phyloP scores from a whole-genome alignment of 2,113 vertebrate species.

The Daboia siamensis region DNA sequence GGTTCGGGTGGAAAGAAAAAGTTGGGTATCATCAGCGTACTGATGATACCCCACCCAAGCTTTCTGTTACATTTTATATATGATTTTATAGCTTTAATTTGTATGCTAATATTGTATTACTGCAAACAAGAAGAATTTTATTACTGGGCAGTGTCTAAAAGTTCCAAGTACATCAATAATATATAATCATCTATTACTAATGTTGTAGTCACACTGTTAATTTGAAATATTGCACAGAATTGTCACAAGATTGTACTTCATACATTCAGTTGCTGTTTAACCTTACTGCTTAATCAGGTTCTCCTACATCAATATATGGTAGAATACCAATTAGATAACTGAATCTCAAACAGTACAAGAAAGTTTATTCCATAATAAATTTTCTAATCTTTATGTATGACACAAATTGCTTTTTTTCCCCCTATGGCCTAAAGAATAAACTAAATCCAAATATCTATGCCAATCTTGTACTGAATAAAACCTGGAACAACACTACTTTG shows the following conservation, averaged over 20 bases:
- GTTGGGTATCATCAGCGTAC: too few relatives aligned
- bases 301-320: background rate
- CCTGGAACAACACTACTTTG: background rate
- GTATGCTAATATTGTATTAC: constrained; percentile 10
- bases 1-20: too few relatives aligned
- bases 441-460: background rate
- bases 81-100: background rate
- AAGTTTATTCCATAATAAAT: background rate
- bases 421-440: background rate
- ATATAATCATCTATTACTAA: background rate
- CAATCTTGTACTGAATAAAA: background rate
- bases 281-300: background rate
- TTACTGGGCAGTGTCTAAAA: background rate
- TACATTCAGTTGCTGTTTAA: background rate
- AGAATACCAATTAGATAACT: background rate
- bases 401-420: background rate
- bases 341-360: background rate
- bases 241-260: background rate
- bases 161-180: background rate
- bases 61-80: background rate
- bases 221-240: background rate
- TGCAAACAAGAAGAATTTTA: background rate
- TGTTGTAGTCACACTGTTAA: background rate
- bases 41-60: too few relatives aligned
- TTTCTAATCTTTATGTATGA: background rate